These are phyloP conservation scores for Drosophila athabasca DNA, from an alignment of 1,140 invertebrate genomes.

Conservation along the genomic window DNA sequence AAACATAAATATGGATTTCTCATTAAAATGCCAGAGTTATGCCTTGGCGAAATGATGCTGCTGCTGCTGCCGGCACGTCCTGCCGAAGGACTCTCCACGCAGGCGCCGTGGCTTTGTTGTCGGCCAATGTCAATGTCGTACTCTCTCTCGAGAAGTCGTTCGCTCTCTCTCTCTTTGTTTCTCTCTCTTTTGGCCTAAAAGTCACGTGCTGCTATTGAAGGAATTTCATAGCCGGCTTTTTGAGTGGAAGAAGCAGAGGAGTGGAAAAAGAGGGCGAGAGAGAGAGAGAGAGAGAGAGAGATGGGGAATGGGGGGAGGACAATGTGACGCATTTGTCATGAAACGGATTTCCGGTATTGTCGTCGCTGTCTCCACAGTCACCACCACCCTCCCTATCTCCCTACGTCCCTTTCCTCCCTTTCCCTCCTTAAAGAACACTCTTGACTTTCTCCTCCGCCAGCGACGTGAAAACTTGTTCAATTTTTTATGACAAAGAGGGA, in stretches of 20 bases:
- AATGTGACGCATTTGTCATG: slow-evolving; percentile 80
- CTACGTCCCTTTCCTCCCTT: background rate
- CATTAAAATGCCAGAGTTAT: slow-evolving; percentile 79
- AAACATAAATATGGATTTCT: slow-evolving; percentile 82
- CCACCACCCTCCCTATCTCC: slow-evolving; percentile 17
- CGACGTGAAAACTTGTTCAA: slow-evolving; percentile 65
- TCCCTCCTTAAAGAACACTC: slow-evolving; percentile 39
- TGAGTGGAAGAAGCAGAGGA: slow-evolving; percentile 17
- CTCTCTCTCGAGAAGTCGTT: slow-evolving; percentile 16
- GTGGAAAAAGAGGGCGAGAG: background rate
- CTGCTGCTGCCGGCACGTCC: slow-evolving; percentile 36
- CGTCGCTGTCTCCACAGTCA: slow-evolving; percentile 43
- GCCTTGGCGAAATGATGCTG: background rate
- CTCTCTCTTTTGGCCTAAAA: slow-evolving; percentile 23
- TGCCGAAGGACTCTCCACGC: slow-evolving; percentile 33
- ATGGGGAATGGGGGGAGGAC: slow-evolving; percentile 25
- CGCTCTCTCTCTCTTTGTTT: slow-evolving; percentile 18
- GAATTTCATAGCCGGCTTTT: slow-evolving; percentile 76
- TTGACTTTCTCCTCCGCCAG: slow-evolving; percentile 59
- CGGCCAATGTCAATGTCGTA: slow-evolving; percentile 68
- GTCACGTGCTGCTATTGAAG: slow-evolving; percentile 80
- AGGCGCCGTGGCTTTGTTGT: slow-evolving; percentile 38
- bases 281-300: background rate
- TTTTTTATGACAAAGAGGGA: slow-evolving; percentile 67
- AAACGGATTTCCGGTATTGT: slow-evolving; percentile 80